Evolutionary conservation across 2,797 vertebrate genomes (phyloP).

Genomic region (Neosalanx taihuensis): DNA sequence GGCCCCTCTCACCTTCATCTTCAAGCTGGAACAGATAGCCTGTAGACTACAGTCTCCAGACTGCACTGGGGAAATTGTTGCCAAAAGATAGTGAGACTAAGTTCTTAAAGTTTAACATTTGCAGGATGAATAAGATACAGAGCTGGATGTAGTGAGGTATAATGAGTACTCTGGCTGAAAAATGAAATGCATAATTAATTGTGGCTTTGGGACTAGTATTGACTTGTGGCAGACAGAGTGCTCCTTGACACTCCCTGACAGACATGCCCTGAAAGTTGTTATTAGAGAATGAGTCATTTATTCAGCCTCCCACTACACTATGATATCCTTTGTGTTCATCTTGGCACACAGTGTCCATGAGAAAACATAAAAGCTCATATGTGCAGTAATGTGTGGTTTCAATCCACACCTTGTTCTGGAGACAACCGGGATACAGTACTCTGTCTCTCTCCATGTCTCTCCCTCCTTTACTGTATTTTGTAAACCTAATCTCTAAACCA

Average conservation of each 20-base stretch:
- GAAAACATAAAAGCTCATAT: neutral
- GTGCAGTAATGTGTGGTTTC: neutral
- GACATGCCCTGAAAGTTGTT: slow-evolving; percentile 11
- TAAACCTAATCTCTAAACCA: too few relatives aligned
- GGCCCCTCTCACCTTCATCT: neutral
- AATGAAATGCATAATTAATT: slow-evolving; percentile 55
- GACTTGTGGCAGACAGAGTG: slow-evolving; percentile 31
- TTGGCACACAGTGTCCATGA: neutral
- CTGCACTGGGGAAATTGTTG: neutral
- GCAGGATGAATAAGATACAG: slow-evolving; percentile 36
- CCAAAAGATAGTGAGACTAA: neutral
- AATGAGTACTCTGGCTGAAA: slow-evolving; percentile 32
- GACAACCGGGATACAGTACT: too few relatives aligned
- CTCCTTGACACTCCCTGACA: slow-evolving; percentile 13
- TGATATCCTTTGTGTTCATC: neutral
- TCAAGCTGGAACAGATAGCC: neutral
- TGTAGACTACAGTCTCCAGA: neutral
- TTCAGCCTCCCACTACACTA: neutral
- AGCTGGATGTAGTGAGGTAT: slow-evolving; percentile 40
- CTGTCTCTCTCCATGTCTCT: too few relatives aligned
- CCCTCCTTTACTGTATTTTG: too few relatives aligned
- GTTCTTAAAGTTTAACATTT: slow-evolving; percentile 32
- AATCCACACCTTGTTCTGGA: too few relatives aligned
- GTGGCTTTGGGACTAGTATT: slow-evolving; percentile 28
- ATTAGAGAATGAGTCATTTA: slow-evolving; percentile 4